These are phyloP conservation scores for Bursaphelenchus mucronatus DNA, from an alignment of 1,140 invertebrate species.

Conservation along the genomic window DNA sequence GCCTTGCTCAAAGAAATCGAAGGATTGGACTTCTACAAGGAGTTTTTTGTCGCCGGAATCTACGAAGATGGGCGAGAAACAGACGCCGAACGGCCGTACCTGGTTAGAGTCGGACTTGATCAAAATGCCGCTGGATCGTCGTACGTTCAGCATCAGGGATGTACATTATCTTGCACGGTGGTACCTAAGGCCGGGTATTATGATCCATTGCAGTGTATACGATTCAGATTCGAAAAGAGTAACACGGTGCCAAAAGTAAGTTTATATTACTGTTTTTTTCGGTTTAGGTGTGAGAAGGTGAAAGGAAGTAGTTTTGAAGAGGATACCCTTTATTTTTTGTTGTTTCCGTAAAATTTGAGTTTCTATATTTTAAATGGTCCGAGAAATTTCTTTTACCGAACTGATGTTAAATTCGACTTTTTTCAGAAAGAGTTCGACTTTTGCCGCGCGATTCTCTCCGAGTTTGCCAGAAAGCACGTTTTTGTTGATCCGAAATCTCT, in stretches of 20 bases:
- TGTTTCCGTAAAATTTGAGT: too few relatives aligned
- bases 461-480: background rate
- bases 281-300: too few relatives aligned
- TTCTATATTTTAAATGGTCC: too few relatives aligned
- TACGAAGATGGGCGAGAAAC: slow-evolving; percentile 17
- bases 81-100: slow-evolving; percentile 3
- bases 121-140: slow-evolving; percentile 9
- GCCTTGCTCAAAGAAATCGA: slow-evolving; percentile 9
- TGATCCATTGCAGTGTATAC: slow-evolving; percentile 4
- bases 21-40: slow-evolving; percentile 17
- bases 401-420: background rate
- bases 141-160: slow-evolving; percentile 13
- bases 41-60: slow-evolving; percentile 18
- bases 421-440: slow-evolving; percentile 20
- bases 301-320: too few relatives aligned
- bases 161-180: slow-evolving; percentile 7
- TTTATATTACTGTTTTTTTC: background rate
- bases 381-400: too few relatives aligned
- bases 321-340: too few relatives aligned
- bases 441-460: slow-evolving; percentile 2
- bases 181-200: slow-evolving; percentile 12
- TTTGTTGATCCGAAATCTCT: slow-evolving; percentile 19
- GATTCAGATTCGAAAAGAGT: slow-evolving; percentile 3
- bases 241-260: slow-evolving; percentile 15
- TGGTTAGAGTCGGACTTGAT: slow-evolving; percentile 12